Percentiles rank a stretch among this genome's conserved stretches.
These are phyloP conservation scores for Stenopsyche tienmushanensis DNA, from an alignment of 1,140 invertebrate species.

Conservation along the genomic window DNA sequence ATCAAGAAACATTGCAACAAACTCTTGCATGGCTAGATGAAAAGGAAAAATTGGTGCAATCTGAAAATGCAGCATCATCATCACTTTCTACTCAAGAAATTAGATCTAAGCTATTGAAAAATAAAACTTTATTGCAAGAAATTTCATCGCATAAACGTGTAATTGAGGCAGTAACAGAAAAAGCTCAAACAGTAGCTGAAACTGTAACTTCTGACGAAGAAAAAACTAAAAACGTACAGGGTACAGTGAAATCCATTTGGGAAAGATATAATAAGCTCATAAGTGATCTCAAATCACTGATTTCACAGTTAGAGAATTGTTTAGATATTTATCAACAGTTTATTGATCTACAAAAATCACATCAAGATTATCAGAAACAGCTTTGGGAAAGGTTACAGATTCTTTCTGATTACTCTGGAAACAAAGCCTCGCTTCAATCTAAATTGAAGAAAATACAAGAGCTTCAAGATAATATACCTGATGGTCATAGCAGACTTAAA, in stretches of 20 bases:
- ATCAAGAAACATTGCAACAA: constrained; percentile 82
- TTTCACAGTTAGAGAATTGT: constrained; percentile 68
- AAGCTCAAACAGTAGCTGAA: constrained; percentile 67
- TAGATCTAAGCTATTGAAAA: constrained; percentile 81
- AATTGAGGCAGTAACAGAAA: constrained; percentile 86
- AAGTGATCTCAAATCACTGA: constrained; percentile 47
- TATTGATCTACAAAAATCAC: constrained; percentile 78
- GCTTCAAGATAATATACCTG: constrained; percentile 72
- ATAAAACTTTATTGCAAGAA: constrained; percentile 86
- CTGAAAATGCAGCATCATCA: constrained; percentile 63
- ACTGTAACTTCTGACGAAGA: constrained; percentile 61
- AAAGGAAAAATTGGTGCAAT: constrained; percentile 79
- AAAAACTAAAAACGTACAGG: constrained; percentile 62
- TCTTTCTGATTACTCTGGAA: constrained; percentile 79
- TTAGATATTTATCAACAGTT: constrained; percentile 81
- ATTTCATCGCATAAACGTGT: constrained; percentile 86
- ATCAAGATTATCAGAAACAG: constrained; percentile 85
- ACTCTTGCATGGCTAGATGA: constrained; percentile 82
- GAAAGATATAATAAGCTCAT: constrained; percentile 75
- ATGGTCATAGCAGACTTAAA: constrained; percentile 71
- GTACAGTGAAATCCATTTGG: constrained; percentile 68
- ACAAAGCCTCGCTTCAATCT: constrained; percentile 72
- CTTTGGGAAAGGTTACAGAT: constrained; percentile 79
- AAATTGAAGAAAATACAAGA: constrained; percentile 74
- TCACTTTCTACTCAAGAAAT: constrained; percentile 80